Evolutionary conservation across 2,113 vertebrate species (phyloP), one percentile per base, ranked within the genome.

Genomic region (Hippoglossus stenolepis): DNA sequence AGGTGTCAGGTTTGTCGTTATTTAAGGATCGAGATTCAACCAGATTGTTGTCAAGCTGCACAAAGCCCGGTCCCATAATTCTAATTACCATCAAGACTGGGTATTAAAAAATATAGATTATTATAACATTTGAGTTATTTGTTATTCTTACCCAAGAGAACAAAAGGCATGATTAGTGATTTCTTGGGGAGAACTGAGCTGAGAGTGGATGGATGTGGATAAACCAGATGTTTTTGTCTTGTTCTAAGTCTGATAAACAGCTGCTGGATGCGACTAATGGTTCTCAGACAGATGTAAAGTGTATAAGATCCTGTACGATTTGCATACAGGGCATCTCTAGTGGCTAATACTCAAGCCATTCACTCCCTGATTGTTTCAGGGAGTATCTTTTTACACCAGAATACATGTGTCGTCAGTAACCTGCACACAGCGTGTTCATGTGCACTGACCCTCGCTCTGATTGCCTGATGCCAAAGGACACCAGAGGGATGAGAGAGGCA

Each of bases 211-310:
- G 47, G 62, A n/a, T 75, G 3, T 31, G 2, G 51, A 59, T 70
- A 31, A 45, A 15, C 15, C 23, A 20, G 73, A 58, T 45, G 76
- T 79, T 69, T 71, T 71, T 84, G 71, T 64, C 5, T 49, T n/a
- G 54, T 70, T 64, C 79, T 76, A 70, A 72, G 59, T 47, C 54
- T 70, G 53, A 73, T 54, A 84, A 81, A 70, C 79, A 87, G 64
- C 72, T 66, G 82, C 28, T 73, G 1, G 2, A 61, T 56, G 45
- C 21, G 5, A 56, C 65, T 80, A 75, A 62, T 75, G n/a, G 54
- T 65, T 68, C 49, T 67, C 17, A 68, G 49, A 56, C 73, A 80
- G 62, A 72, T 85, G 79, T 49, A 75, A 65, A 74, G 65, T 70
- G 59, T 38, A 21, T 35, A 12, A 49, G 56, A 71, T 17, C 13